Percentiles rank a stretch among this genome's conserved stretches.
phyloP scores from a whole-genome alignment of 2,113 vertebrate genomes.

The Monopterus albus region DNA sequence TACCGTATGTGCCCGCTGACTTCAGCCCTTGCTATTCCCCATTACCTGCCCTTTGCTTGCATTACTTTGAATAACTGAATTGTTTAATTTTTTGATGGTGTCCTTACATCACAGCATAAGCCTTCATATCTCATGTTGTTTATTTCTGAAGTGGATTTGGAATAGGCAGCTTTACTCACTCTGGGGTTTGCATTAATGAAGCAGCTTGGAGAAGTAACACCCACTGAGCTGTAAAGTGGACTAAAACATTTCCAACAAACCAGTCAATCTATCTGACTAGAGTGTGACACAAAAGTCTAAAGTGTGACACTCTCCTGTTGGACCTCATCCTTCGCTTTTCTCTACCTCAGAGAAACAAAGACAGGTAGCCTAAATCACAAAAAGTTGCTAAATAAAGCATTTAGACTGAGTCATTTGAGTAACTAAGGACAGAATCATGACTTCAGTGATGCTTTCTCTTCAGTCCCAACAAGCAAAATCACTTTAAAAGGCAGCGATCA shows the following conservation, averaged over 20 bases:
- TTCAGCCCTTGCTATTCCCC: too few species aligned
- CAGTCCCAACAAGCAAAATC: neutral
- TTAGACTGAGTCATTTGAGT: neutral
- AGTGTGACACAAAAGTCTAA: neutral
- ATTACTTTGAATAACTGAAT: too few species aligned
- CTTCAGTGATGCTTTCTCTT: slow-evolving; percentile 8
- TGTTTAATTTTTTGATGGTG: too few species aligned
- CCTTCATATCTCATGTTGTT: neutral
- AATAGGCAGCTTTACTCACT: neutral
- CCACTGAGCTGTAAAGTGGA: slow-evolving; percentile 35
- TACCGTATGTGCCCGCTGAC: too few species aligned
- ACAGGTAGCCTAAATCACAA: slow-evolving; percentile 2
- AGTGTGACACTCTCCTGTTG: slow-evolving; percentile 26
- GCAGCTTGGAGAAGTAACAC: neutral
- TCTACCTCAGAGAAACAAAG: neutral
- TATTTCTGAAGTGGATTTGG: neutral
- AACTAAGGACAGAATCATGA: neutral
- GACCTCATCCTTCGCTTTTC: neutral
- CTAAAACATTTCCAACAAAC: neutral
- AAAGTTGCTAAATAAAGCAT: neutral
- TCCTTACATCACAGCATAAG: neutral
- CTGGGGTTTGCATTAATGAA: too few species aligned
- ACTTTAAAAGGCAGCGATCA: slow-evolving; percentile 17
- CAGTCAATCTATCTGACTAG: neutral
- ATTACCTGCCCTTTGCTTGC: too few species aligned